Conservation (phyloP, 2,888 invertebrate genomes). For the Digitonthophagus gazella region DNA sequence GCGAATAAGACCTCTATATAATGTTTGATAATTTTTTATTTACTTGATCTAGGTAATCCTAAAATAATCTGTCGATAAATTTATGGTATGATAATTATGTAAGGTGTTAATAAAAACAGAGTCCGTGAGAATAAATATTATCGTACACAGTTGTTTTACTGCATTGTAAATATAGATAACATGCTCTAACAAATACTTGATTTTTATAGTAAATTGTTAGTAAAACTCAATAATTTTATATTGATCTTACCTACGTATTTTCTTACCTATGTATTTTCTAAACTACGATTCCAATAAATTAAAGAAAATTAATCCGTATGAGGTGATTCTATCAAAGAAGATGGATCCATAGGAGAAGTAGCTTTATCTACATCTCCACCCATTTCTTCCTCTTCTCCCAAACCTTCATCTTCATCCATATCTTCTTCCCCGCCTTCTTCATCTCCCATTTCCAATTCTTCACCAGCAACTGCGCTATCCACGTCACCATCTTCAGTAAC, state of each 20-base stretch:
- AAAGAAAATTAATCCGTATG: background rate
- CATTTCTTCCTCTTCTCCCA: conserved; percentile 30
- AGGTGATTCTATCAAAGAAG: background rate
- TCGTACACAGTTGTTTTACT: background rate
- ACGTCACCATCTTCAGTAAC: conserved; percentile 28
- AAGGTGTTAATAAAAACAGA: background rate
- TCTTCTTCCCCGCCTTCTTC: conserved; percentile 36
- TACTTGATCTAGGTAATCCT: background rate
- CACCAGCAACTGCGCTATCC: background rate
- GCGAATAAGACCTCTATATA: too few relatives aligned
- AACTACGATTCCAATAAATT: too few relatives aligned
- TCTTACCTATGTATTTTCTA: too few relatives aligned
- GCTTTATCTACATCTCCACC: conserved; percentile 34
- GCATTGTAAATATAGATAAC: background rate
- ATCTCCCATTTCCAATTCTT: conserved; percentile 24
- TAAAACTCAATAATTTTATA: too few relatives aligned
- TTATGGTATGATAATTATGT: background rate
- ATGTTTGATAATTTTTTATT: too few relatives aligned
- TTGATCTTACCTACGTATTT: too few relatives aligned
- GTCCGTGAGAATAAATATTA: background rate
- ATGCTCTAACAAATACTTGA: too few relatives aligned
- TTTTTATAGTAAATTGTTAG: too few relatives aligned
- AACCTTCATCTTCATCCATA: conserved; percentile 37
- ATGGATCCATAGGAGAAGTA: conserved; percentile 36
- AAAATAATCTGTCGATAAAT: background rate